A percentile compares a stretch with the other conserved stretches of the same genome.
Evolutionary conservation across 2,888 invertebrate genomes (phyloP).

Genomic region (Aleiodes alternator): DNA sequence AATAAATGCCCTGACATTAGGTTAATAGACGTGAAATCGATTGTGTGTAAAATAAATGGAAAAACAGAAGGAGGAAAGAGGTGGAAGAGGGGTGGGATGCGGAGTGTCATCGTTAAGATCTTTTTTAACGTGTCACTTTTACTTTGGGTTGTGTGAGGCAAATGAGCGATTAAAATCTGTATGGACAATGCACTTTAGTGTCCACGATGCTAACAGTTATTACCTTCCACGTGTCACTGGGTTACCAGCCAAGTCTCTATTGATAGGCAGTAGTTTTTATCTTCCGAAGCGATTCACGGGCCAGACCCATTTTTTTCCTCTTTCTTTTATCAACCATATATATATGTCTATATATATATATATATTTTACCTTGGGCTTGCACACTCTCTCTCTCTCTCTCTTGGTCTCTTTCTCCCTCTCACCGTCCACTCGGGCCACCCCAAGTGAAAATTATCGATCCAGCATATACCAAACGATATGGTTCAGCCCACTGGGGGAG

Average conservation of each 20-base stretch:
- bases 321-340: background rate
- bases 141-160: conserved; percentile 14
- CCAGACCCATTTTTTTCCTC: conserved; percentile 51
- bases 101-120: conserved; percentile 16
- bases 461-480: conserved; percentile 27
- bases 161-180: conserved; percentile 49
- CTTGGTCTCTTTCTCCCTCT: background rate
- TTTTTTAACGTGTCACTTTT: conserved; percentile 47
- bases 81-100: background rate
- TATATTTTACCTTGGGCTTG: conserved; percentile 31
- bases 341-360: conserved; percentile 9
- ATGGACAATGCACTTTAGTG: conserved; percentile 41
- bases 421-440: conserved; percentile 20
- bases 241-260: conserved; percentile 52
- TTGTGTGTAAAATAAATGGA: conserved; percentile 8
- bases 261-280: conserved; percentile 56
- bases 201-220: conserved; percentile 53
- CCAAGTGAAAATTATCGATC: conserved; percentile 59
- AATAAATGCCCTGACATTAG: conserved; percentile 13
- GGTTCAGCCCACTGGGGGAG: conserved; percentile 37
- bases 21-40: conserved; percentile 22
- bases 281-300: conserved; percentile 54
- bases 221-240: conserved; percentile 55
- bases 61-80: conserved; percentile 7
- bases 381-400: conserved; percentile 41